Conservation (phyloP, 2,113 vertebrate genomes). For the Climacteris rufus region DNA sequence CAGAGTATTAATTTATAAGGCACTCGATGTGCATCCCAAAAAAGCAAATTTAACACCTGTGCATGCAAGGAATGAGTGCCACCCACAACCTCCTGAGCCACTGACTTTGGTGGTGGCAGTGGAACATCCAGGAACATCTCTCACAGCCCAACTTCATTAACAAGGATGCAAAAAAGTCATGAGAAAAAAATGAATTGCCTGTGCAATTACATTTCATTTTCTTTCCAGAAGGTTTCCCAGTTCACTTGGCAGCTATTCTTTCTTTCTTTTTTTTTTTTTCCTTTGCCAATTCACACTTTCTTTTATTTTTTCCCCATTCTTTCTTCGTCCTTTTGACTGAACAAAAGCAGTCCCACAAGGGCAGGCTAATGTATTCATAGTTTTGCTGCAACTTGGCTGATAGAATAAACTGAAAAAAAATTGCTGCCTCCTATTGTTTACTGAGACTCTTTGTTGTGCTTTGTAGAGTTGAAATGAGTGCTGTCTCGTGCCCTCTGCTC, state of each 20-base stretch:
- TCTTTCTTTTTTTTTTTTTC: background rate
- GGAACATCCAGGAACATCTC: background rate
- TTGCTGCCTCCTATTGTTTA: constrained; percentile 34
- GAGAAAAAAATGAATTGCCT: constrained; percentile 39
- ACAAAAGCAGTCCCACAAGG: constrained; percentile 44
- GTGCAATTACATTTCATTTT: constrained; percentile 60
- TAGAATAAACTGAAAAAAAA: constrained; percentile 54
- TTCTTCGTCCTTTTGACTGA: constrained; percentile 6
- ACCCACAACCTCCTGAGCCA: background rate
- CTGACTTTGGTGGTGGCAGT: background rate
- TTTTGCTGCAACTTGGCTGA: constrained; percentile 39
- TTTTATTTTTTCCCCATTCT: background rate
- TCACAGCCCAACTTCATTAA: background rate
- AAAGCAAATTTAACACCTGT: constrained; percentile 5
- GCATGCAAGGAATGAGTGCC: background rate
- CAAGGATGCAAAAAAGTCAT: background rate
- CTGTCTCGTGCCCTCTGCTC: constrained; percentile 47
- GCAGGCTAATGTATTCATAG: constrained; percentile 53
- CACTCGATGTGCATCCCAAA: background rate
- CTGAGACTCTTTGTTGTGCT: constrained; percentile 47
- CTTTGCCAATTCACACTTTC: background rate
- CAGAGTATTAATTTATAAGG: constrained; percentile 6
- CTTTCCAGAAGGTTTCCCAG: constrained; percentile 38
- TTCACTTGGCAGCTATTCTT: constrained; percentile 46
- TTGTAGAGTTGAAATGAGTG: background rate